A percentile compares a stretch with the other conserved stretches of the same genome.
phyloP scores from a whole-genome alignment of 2,797 vertebrate species.

The Scyliorhinus canicula region DNA sequence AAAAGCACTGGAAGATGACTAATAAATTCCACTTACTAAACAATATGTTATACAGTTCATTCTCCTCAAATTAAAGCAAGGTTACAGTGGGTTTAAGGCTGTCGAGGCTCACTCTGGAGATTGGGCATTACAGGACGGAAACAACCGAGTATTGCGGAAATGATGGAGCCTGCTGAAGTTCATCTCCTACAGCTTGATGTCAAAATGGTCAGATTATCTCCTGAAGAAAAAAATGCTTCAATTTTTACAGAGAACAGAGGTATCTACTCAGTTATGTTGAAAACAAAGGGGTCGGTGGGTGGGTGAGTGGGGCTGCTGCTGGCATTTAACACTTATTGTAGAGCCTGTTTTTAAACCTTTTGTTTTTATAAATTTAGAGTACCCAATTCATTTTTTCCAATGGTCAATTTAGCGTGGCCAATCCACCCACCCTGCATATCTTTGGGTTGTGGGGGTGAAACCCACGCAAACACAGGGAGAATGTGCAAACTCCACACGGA shows the following conservation, averaged over 20 bases:
- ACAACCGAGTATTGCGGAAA: neutral
- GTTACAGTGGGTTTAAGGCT: no score
- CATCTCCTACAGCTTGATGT: neutral
- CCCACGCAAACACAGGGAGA: no score
- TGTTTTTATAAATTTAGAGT: no score
- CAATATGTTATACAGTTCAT: neutral
- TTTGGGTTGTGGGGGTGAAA: no score
- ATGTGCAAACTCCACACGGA: no score
- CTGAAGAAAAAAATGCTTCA: neutral
- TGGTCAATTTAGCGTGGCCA: no score
- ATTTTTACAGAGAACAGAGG: neutral
- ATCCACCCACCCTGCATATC: no score
- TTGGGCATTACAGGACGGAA: neutral
- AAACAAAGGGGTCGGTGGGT: neutral
- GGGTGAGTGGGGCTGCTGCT: no score
- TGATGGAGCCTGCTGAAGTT: neutral
- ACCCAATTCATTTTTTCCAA: no score
- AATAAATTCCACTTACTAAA: constrained; percentile 14
- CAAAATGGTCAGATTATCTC: neutral
- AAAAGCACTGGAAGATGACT: neutral
- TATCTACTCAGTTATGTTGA: neutral
- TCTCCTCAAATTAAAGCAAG: neutral
- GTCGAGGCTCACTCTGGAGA: no score
- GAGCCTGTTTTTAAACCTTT: no score
- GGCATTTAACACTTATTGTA: neutral